Evolutionary conservation across 2,888 invertebrate genomes (phyloP), one percentile per base, ranked within the genome.

Genomic region (Chrysolina oricalcia): DNA sequence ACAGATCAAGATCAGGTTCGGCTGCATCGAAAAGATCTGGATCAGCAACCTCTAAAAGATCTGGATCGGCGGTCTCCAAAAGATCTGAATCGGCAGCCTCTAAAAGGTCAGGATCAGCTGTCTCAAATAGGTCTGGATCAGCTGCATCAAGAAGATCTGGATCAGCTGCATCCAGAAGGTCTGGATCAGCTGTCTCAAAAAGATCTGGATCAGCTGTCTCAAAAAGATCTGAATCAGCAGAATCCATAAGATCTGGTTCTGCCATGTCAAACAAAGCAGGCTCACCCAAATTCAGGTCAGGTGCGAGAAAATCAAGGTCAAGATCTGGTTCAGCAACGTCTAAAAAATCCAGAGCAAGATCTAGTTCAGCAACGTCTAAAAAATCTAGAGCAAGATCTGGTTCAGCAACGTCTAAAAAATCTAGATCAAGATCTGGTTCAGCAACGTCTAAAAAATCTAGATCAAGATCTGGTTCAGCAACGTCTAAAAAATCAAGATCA

Each of bases 1-100:
- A 68, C 1, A 68, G 40, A 50, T n/a, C n/a, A n/a, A 90, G 90
- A 81, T 91, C 91, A 11, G 87, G 81, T 8, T 81, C 35, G 89
- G 83, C 70, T 8, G 81, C 79, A 0, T 90, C 72, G 19, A 63
- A 68, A 17, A 86, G 74, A 62, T 77, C 77, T 43, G 70, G 67
- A 1, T 77, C 21, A 89, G 84, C 65, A 27, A 80, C 78, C 0
- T 72, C 72, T 0, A 69, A 59, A 46, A 90, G 90, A 81, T 91
- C 91, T 11, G 87, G 81, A 10, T 82, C 35, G 89, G 83, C 68
- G 9, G 81, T 78, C 0, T 90, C 72, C 27, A 65, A 65, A 46
- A 68, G 78, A 73, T 83, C 84, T n/a, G 78, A 77, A 19, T 84
- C 83, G n/a, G 79, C 78, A 8, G 79, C 79, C 15, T 75, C 85